Evolutionary conservation across 2,797 vertebrate species (phyloP).

Genomic region (Tapirus indicus): DNA sequence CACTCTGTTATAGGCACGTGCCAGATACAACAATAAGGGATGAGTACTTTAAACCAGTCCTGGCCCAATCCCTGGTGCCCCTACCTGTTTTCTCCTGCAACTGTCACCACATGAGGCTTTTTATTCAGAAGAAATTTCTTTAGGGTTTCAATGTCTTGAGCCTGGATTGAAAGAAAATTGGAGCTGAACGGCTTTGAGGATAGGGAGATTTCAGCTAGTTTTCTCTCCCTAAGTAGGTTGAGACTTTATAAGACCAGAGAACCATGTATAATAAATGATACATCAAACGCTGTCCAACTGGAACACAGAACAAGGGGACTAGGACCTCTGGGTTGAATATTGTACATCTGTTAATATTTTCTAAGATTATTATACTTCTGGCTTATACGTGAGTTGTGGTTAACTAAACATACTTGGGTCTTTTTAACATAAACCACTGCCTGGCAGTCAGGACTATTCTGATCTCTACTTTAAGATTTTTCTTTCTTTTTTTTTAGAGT

Average conservation of each 20-base stretch:
- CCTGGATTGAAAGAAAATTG: constrained; percentile 81
- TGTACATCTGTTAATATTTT: neutral
- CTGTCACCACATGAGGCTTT: constrained; percentile 98
- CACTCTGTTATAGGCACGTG: neutral
- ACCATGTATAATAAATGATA: neutral
- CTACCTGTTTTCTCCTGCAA: constrained; percentile 98
- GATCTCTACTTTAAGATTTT: neutral
- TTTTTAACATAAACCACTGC: neutral
- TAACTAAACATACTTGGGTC: neutral
- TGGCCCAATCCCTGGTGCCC: constrained; percentile 24
- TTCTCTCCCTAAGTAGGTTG: neutral
- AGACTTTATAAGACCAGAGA: neutral
- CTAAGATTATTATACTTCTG: neutral
- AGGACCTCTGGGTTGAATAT: neutral
- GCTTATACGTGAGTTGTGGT: neutral
- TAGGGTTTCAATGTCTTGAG: constrained; percentile 96
- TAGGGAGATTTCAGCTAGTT: neutral
- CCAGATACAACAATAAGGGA: neutral
- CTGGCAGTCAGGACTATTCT: neutral
- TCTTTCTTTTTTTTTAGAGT: neutral
- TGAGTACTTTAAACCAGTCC: neutral
- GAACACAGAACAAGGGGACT: neutral
- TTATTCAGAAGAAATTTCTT: constrained; percentile 98
- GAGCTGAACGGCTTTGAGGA: constrained; percentile 48
- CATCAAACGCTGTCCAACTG: neutral